Evolutionary conservation across 2,888 invertebrate genomes (phyloP), one percentile per base, ranked within the genome.

Genomic region (Cheiracanthium punctorium): DNA sequence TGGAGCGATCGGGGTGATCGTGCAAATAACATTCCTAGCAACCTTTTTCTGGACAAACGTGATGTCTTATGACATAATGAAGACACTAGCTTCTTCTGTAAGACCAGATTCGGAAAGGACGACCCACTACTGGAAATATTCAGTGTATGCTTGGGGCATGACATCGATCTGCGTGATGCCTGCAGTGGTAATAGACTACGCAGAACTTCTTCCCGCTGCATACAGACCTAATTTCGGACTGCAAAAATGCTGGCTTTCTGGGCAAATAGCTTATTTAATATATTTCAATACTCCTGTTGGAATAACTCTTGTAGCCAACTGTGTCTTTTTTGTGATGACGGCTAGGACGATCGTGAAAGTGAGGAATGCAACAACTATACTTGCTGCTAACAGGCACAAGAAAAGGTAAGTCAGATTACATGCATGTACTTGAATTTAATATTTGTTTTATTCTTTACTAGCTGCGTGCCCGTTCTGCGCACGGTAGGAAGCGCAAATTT

Each of bases 11-110:
- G 91, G 91, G 0, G 89, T 91, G 1, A 79, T 90, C 0, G 89
- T 91, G 4, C 92, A 92, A 80, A 91, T 90, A 77, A 89, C 90
- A 8, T 91, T 91, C 80, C 89, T 92, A 1, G 90, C 91, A 0
- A 90, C 91, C 0, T 91, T 91, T 81, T 91, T 91, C 88, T 92
- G 92, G 92, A 92, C 91, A 90, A 92, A 91, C 87, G 91, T 91
- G 0, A 91, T 91, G 91, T 90, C 91, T 2, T 92, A 90, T 85
- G 91, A 91, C 79, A 89, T 91, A 28, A 90, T 90, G 90, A 88
- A 89, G 80, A 91, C 91, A 0, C 81, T 88, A 80, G 76, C 72
- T 41, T 77, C 86, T 10, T 32, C 58, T 4, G 48, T 73, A 7
- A 72, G 69, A 17, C 48, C 30, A 7, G 74, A 82, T 64, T 14